Evolutionary conservation across 2,888 invertebrate genomes (phyloP), one percentile per base, ranked within the genome.

Genomic region (Portevinia maculata): DNA sequence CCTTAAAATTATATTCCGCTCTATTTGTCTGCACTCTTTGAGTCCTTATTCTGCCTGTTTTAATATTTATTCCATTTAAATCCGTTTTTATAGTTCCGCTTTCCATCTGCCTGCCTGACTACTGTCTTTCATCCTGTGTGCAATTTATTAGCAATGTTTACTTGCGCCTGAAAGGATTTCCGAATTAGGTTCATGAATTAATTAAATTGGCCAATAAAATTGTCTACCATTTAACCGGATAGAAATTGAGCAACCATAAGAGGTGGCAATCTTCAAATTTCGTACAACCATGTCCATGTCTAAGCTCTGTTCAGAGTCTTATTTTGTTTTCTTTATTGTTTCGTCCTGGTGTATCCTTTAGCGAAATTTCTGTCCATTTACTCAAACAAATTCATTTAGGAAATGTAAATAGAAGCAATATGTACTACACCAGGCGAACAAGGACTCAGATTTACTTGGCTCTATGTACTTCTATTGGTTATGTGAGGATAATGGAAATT

Each of bases 401-500:
- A 78, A 78, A 78, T 78, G 70, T 78, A 55, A 70, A 76, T 69
- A 46, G 17, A 34, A 24, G 7, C 32, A 48, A 48, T 41, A 50
- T 28, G 37, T 44, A 44, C 50, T 17, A 28, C 13, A 28, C 13
- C 17, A 28, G 11, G 37, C 28, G 34, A 34, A 53, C 52, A 52
- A 75, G 67, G 46, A 60, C 62, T 53, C 69, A 34, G n/a, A 13
- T 37, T 64, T 48, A 19, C 19, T 53, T 41, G n/a, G 13, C 7
- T 48, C 13, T 28, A 6, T 39, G 55, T 37, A 24, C 59, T 59
- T 41, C 15, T 76, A 39, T 55, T 24, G 55, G 46, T 62, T 70
- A 55, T 70, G 62, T 24, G 62, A 62, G 70, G 41, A 78, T 78
- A 78, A 78, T 78, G 70, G 70, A 78, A 78, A 78, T 78, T 78